A percentile compares a stretch with the other conserved stretches of the same genome.
Conservation (phyloP, 2,888 invertebrate genomes). For the Amiota mariae region DNA sequence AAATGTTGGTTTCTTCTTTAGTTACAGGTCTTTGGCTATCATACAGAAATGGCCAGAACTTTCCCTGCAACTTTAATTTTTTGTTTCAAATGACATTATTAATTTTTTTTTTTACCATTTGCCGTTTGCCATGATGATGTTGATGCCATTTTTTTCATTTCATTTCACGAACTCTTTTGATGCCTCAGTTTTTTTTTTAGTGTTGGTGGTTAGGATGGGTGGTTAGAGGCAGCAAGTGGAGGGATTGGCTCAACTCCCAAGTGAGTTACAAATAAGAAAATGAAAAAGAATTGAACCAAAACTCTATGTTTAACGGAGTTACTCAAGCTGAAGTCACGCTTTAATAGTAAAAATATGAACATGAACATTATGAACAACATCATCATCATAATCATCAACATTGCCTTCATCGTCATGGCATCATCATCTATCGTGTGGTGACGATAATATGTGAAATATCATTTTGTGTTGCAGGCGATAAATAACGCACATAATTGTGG, state of each 20-base stretch:
- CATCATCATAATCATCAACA: neutral
- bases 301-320: too few relatives aligned
- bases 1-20: neutral
- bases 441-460: slow-evolving; percentile 22
- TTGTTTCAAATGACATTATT: neutral
- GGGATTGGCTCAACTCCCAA: neutral
- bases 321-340: neutral
- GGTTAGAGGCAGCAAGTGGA: too few relatives aligned
- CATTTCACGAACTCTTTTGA: too few relatives aligned
- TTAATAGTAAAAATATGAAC: neutral
- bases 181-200: too few relatives aligned
- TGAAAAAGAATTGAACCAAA: neutral
- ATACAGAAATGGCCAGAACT: too few relatives aligned
- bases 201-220: too few relatives aligned
- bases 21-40: too few relatives aligned
- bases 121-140: neutral
- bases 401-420: neutral
- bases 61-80: neutral
- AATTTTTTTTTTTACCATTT: neutral
- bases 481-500: slow-evolving; percentile 56
- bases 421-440: too few relatives aligned
- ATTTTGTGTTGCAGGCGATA: slow-evolving; percentile 44
- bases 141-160: neutral
- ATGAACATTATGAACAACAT: neutral
- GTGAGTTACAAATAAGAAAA: neutral